Evolutionary conservation across 2,113 vertebrate genomes (phyloP).

Genomic region (Ochotona curzoniae): DNA sequence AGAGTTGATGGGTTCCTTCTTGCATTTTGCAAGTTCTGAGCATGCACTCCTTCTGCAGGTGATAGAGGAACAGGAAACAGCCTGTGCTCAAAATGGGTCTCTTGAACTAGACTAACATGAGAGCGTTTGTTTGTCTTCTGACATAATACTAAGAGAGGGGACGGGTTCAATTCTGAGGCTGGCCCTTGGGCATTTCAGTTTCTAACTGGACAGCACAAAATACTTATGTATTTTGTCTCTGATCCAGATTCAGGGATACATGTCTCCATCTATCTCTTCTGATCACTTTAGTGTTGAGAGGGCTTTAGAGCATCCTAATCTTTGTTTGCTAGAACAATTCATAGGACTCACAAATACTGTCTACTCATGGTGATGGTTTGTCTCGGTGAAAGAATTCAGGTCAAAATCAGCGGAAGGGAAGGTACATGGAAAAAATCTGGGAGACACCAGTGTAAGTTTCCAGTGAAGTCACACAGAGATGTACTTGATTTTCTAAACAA

Average conservation of each 20-base stretch:
- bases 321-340: background rate
- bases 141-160: background rate
- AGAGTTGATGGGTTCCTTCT: background rate
- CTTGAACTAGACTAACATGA: background rate
- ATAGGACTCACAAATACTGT: constrained; percentile 4
- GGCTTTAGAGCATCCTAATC: background rate
- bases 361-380: background rate
- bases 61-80: background rate
- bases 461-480: background rate
- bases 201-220: background rate
- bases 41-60: background rate
- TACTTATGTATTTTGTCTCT: constrained; percentile 12
- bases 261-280: constrained; percentile 31
- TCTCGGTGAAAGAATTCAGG: background rate
- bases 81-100: background rate
- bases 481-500: background rate
- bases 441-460: background rate
- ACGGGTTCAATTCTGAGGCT: background rate
- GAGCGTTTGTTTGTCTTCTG: constrained; percentile 13
- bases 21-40: background rate
- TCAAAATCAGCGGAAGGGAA: background rate
- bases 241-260: background rate
- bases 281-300: background rate
- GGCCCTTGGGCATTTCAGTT: background rate
- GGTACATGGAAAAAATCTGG: background rate